These are phyloP conservation scores for Oscheius sp. DNA, from an alignment of 2,888 invertebrate species.

Conservation along the genomic window DNA sequence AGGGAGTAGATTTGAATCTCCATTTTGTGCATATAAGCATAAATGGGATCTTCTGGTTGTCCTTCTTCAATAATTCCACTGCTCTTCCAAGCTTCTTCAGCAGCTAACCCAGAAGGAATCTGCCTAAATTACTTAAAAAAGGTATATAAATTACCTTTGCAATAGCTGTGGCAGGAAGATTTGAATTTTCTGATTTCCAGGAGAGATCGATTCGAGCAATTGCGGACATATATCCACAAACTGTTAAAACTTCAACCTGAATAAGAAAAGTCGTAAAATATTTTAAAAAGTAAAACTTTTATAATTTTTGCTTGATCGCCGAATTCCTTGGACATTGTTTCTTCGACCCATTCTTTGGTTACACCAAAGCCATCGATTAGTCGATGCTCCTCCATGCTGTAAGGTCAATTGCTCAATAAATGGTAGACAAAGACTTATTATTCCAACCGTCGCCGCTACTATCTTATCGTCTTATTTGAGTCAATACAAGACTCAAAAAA, in stretches of 20 bases:
- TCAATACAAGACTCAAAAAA: no score
- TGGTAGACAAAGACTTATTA: no score
- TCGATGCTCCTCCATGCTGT: conserved; percentile 8
- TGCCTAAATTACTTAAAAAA: not conserved
- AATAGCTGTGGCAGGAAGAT: conserved; percentile 15
- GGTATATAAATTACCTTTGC: conserved; percentile 13
- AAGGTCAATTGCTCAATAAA: no score
- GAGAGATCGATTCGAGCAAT: conserved; percentile 28
- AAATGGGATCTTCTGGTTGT: conserved; percentile 5
- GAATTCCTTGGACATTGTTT: conserved; percentile 9
- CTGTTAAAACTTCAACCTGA: conserved; percentile 15
- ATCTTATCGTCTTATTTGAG: no score
- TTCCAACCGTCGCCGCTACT: no score
- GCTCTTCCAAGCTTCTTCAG: conserved; percentile 21
- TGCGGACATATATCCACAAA: conserved; percentile 30
- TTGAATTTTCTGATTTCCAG: conserved; percentile 1
- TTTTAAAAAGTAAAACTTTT: not conserved
- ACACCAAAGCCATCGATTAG: conserved; percentile 20
- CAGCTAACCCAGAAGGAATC: conserved; percentile 24
- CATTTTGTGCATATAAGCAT: conserved; percentile 24
- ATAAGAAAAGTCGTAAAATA: not conserved
- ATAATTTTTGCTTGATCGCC: not conserved
- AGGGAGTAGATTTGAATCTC: conserved; percentile 16
- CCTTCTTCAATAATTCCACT: conserved; percentile 10
- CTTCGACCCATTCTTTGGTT: conserved; percentile 19